Evolutionary conservation across 2,113 vertebrate genomes (phyloP).

Genomic region (Cariama cristata): DNA sequence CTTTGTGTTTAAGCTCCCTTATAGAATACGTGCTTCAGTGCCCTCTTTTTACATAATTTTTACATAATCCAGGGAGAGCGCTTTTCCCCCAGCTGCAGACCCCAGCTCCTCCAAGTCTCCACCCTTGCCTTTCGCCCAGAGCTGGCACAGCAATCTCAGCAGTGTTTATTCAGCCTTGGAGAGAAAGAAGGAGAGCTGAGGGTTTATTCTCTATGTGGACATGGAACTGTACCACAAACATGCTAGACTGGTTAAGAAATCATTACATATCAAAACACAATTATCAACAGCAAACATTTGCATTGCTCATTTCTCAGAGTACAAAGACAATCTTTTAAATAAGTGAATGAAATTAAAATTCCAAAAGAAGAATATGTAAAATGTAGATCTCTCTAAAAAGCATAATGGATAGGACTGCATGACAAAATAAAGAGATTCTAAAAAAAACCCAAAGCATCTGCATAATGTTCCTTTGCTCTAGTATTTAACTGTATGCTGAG

Average conservation of each 20-base stretch:
- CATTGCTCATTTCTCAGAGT: neutral
- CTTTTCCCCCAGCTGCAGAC: neutral
- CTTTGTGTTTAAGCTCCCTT: neutral
- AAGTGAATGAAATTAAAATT: neutral
- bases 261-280: neutral
- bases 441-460: neutral
- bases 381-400: neutral
- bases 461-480: neutral
- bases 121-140: neutral
- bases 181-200: neutral
- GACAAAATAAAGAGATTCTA: neutral
- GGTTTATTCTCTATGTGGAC: neutral
- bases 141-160: neutral
- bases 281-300: neutral
- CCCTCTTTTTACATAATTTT: neutral
- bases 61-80: neutral
- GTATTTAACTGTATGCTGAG: neutral
- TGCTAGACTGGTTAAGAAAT: neutral
- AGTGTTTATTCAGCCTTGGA: neutral
- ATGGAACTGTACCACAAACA: neutral
- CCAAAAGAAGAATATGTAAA: neutral
- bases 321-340: neutral
- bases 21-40: neutral
- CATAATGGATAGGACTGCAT: neutral
- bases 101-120: neutral